Conservation (phyloP, 2,888 invertebrate species). For the Allolobophora icterica region DNA sequence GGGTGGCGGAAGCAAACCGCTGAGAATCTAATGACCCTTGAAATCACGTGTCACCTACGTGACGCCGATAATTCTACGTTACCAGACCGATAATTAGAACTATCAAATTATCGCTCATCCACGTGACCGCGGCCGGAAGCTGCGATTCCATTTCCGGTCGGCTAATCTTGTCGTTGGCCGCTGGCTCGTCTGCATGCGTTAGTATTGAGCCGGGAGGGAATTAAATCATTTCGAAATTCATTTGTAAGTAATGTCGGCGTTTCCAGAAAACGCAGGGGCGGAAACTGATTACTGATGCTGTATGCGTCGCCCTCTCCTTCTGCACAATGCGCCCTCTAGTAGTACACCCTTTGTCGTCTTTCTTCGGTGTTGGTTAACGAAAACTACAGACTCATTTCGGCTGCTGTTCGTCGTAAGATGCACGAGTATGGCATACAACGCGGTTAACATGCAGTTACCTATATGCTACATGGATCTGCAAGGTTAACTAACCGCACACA, state of each 20-base stretch:
- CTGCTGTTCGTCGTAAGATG: too few relatives aligned
- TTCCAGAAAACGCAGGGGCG: not conserved
- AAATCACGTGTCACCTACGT: slow-evolving; percentile 3
- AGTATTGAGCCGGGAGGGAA: slow-evolving; percentile 1
- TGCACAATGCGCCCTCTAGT: not conserved
- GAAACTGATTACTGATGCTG: not conserved
- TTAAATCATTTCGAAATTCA: slow-evolving; percentile 24
- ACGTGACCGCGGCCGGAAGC: not conserved
- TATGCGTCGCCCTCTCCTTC: not conserved
- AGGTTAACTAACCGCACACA: too few relatives aligned
- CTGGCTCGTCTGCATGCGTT: not conserved
- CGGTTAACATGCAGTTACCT: too few relatives aligned
- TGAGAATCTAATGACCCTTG: slow-evolving; percentile 1
- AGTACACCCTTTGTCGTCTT: not conserved
- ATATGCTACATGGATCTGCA: too few relatives aligned
- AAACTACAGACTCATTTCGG: too few relatives aligned
- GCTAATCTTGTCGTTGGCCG: not conserved
- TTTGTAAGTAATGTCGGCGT: not conserved
- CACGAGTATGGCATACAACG: too few relatives aligned
- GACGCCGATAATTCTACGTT: slow-evolving; percentile 22
- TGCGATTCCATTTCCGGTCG: not conserved
- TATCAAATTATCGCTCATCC: slow-evolving; percentile 26
- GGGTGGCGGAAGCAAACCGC: not conserved
- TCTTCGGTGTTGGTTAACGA: too few relatives aligned
- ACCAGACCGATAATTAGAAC: not conserved